Evolutionary conservation across 1,140 invertebrate genomes (phyloP).

Genomic region (Cyclina sinensis): DNA sequence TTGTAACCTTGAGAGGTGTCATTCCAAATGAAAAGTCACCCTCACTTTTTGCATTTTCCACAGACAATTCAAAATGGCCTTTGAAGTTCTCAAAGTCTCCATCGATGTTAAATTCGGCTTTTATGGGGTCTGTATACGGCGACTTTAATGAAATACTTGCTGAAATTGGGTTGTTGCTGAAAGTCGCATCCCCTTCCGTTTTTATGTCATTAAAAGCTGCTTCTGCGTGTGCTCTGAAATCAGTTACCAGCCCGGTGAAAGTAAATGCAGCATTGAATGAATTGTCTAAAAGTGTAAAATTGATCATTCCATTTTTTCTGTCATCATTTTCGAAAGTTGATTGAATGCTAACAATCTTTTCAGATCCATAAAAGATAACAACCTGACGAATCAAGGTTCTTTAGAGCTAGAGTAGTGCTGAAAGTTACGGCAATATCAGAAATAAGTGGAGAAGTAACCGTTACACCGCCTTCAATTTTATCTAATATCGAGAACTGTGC

Average conservation of each 20-base stretch:
- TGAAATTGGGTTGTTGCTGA: background rate
- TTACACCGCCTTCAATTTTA: background rate
- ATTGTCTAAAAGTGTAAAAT: slow-evolving; percentile 29
- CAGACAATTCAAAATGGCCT: background rate
- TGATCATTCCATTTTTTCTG: slow-evolving; percentile 43
- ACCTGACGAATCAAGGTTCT: background rate
- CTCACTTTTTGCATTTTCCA: background rate
- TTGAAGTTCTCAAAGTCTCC: background rate
- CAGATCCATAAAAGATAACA: background rate
- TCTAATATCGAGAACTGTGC: background rate
- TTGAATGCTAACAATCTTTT: background rate
- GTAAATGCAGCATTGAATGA: background rate
- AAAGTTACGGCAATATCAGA: background rate
- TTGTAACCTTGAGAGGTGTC: background rate
- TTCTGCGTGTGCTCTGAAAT: background rate
- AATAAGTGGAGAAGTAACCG: background rate
- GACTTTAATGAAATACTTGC: slow-evolving; percentile 3
- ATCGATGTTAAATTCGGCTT: background rate
- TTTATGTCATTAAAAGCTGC: background rate
- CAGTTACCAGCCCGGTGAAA: background rate
- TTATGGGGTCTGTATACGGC: background rate
- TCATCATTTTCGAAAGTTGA: background rate
- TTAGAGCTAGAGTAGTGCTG: background rate
- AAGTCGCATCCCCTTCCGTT: background rate
- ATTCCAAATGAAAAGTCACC: background rate